Evolutionary conservation across 2,888 invertebrate species (phyloP).

Genomic region (Trissolcus japonicus): DNA sequence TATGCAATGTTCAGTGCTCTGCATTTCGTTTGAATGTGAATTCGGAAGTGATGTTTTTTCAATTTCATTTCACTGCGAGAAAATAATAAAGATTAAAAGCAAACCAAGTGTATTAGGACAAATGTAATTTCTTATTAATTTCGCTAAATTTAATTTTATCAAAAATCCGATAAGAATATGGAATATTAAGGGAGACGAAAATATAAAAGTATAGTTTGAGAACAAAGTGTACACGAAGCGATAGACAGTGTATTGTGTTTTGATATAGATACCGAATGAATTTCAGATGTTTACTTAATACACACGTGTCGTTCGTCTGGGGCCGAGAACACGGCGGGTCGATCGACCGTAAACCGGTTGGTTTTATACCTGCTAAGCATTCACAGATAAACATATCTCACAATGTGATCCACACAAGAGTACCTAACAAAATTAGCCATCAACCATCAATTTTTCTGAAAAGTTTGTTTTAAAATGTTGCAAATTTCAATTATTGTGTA

Average conservation of each 20-base stretch:
- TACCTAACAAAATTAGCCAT: too few species aligned
- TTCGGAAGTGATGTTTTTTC: background rate
- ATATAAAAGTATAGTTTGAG: background rate
- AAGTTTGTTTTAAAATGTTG: too few species aligned
- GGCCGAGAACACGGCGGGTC: background rate
- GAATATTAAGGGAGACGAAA: too few species aligned
- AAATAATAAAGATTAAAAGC: too few species aligned
- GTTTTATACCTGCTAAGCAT: slow-evolving; percentile 19
- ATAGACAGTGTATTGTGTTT: background rate
- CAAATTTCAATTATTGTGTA: too few species aligned
- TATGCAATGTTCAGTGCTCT: slow-evolving; percentile 18
- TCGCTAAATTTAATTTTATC: too few species aligned
- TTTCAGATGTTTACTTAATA: slow-evolving; percentile 18
- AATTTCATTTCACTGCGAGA: too few species aligned
- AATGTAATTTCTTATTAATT: too few species aligned
- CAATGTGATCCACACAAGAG: slow-evolving; percentile 1
- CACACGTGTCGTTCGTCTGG: slow-evolving; percentile 20
- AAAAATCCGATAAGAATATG: too few species aligned
- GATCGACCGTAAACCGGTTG: slow-evolving; percentile 30
- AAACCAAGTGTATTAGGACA: too few species aligned
- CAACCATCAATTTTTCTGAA: too few species aligned
- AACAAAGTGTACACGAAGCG: background rate
- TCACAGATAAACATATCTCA: slow-evolving; percentile 3
- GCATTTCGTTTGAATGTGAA: slow-evolving; percentile 16
- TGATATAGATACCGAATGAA: slow-evolving; percentile 10